phyloP scores from a whole-genome alignment of 2,888 invertebrate genomes.

The Pinctada fucata region DNA sequence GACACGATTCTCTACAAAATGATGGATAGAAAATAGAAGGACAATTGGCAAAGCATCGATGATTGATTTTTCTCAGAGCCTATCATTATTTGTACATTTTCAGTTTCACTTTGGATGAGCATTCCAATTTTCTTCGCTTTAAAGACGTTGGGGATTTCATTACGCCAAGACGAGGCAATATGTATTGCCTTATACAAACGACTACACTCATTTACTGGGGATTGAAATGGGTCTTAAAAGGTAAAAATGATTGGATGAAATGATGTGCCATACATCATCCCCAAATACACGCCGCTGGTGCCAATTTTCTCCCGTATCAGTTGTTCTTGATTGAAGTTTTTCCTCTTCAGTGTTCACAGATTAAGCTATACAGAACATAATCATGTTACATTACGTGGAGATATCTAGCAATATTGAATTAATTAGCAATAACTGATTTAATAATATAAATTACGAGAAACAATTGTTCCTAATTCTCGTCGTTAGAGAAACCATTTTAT shows the following conservation, averaged over 20 bases:
- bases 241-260: conserved; percentile 31
- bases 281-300: not conserved
- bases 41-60: conserved; percentile 32
- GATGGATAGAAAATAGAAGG: conserved; percentile 40
- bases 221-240: conserved; percentile 31
- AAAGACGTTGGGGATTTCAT: conserved; percentile 28
- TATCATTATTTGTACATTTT: conserved; percentile 33
- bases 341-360: not conserved
- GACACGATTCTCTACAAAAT: conserved; percentile 5
- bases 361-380: not conserved
- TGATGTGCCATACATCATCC: conserved; percentile 28
- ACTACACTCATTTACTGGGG: conserved; percentile 27
- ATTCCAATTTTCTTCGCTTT: conserved; percentile 33
- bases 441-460: not conserved
- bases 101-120: conserved; percentile 16
- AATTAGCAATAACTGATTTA: not conserved
- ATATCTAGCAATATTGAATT: not conserved
- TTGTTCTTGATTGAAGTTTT: conserved; percentile 1
- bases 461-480: not conserved
- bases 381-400: not conserved
- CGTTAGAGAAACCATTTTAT: not conserved
- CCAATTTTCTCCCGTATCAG: not conserved
- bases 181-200: conserved; percentile 25
- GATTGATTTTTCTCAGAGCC: conserved; percentile 34
- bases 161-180: conserved; percentile 34